phyloP scores from a whole-genome alignment of 2,888 invertebrate genomes.

The Actias luna region DNA sequence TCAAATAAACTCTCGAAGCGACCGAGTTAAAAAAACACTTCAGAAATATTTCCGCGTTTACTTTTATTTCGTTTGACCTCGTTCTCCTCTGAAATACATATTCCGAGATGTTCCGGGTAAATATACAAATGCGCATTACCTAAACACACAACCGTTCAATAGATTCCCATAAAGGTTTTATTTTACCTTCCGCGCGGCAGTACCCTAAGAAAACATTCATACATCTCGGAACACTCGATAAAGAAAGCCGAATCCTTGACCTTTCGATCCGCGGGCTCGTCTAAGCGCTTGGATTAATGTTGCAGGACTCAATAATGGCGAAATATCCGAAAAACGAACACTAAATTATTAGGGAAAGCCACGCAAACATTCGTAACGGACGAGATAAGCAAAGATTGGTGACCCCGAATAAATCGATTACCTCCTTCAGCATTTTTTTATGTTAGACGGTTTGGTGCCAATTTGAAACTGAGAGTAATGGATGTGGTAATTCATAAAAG shows the following conservation, averaged over 20 bases:
- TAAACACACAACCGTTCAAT: slow-evolving; percentile 5
- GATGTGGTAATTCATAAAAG: too few species aligned
- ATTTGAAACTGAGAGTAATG: too few species aligned
- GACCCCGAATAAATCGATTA: background rate
- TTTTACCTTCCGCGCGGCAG: slow-evolving; percentile 12
- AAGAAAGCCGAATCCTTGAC: slow-evolving; percentile 11
- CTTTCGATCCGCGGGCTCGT: slow-evolving; percentile 1
- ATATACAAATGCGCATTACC: slow-evolving; percentile 8
- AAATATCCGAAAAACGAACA: slow-evolving; percentile 18
- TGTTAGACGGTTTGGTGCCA: too few species aligned
- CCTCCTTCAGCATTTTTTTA: too few species aligned
- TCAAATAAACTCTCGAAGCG: background rate
- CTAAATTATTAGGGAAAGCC: slow-evolving; percentile 2
- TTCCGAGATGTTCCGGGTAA: background rate
- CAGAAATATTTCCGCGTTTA: slow-evolving; percentile 4
- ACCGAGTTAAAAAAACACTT: background rate
- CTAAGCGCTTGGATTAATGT: slow-evolving; percentile 18
- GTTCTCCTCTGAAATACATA: background rate
- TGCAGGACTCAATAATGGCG: slow-evolving; percentile 17
- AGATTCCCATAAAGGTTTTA: slow-evolving; percentile 6
- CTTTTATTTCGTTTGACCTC: slow-evolving; percentile 3
- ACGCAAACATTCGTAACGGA: slow-evolving; percentile 6
- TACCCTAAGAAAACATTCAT: slow-evolving; percentile 16
- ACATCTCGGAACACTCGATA: slow-evolving; percentile 16
- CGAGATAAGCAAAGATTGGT: background rate